Conservation (phyloP, 1,140 invertebrate species). For the Drosophila pseudoobscura region DNA sequence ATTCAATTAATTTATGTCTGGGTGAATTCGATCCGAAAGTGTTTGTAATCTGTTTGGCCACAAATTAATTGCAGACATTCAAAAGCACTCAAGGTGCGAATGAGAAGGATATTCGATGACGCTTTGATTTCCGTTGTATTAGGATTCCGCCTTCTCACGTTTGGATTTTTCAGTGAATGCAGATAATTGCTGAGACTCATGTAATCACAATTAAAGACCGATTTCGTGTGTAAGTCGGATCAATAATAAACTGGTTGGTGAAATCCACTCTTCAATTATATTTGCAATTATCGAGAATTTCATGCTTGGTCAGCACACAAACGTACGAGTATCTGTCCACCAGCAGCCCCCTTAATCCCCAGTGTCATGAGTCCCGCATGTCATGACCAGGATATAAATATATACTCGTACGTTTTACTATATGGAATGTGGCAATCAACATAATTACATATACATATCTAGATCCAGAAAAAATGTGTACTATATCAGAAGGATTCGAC, state of each 20-base stretch:
- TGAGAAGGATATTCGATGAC: too few relatives aligned
- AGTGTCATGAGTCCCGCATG: slow-evolving; percentile 31
- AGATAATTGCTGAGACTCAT: slow-evolving; percentile 19
- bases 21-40: background rate
- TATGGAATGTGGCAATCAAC: slow-evolving; percentile 54
- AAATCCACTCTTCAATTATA: slow-evolving; percentile 36
- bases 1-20: slow-evolving; percentile 21
- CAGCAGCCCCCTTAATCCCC: slow-evolving; percentile 37
- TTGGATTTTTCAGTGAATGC: slow-evolving; percentile 3
- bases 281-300: slow-evolving; percentile 64
- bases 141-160: background rate
- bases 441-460: slow-evolving; percentile 39
- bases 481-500: background rate
- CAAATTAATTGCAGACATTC: slow-evolving; percentile 8
- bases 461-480: slow-evolving; percentile 6
- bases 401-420: slow-evolving; percentile 1
- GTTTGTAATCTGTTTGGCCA: background rate
- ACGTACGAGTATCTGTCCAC: slow-evolving; percentile 7
- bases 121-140: too few relatives aligned
- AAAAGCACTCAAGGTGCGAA: too few relatives aligned
- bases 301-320: slow-evolving; percentile 45
- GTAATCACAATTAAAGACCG: slow-evolving; percentile 31
- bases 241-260: slow-evolving; percentile 23
- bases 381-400: slow-evolving; percentile 27
- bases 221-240: slow-evolving; percentile 40